Base-by-base conservation (phyloP, 2,888 invertebrate species). In the Clepsis dumicolana region DNA sequence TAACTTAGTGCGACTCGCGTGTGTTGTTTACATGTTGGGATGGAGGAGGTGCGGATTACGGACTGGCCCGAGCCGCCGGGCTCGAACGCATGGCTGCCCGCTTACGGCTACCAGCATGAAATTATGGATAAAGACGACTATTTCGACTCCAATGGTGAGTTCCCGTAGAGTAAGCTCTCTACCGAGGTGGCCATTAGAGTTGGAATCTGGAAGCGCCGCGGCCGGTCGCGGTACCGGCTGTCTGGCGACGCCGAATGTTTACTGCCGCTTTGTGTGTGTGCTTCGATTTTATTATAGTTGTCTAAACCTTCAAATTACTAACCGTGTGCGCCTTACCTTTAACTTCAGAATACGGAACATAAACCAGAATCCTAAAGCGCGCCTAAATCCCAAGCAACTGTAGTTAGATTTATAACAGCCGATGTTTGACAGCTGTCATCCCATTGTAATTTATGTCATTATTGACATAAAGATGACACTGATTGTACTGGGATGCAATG, bases 21-120 rank as follows among this genome's bases (percentile, higher is more conserved):
- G 91, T 90, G 92, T 88, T 86, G 90, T 89, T 89, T 90, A 87
- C 76, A 90, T 91, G 91, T 83, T 80, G 80, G 82, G 79, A 93
- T 95, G 94, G 95, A 95, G 87, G 95, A 96, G 86, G 94, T 95
- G 83, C 94, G 95, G 80, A 94, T 95, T 77, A 95, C 95, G 87
- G 94, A 94, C 83, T 96, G 96, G 96, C 95, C 95, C 65, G 95
- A 95, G 81, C 95, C 95, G 76, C 94, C 95, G 79, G 96, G 96
- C 78, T 95, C 95, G 82, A 96, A 96, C 93, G 95, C 96, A 81
- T 96, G 96, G 96, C 94, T 96, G 89, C 96, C 96, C 77, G 96
- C 96, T 79, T 96, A 96, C 85, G 96, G 96, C 78, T 96, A 95
- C 93, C 95, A 96, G 91, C 95, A 95, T 86, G 95, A 95, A 71